Conservation (phyloP, 2,888 invertebrate genomes). For the Alloplasta piceator region DNA sequence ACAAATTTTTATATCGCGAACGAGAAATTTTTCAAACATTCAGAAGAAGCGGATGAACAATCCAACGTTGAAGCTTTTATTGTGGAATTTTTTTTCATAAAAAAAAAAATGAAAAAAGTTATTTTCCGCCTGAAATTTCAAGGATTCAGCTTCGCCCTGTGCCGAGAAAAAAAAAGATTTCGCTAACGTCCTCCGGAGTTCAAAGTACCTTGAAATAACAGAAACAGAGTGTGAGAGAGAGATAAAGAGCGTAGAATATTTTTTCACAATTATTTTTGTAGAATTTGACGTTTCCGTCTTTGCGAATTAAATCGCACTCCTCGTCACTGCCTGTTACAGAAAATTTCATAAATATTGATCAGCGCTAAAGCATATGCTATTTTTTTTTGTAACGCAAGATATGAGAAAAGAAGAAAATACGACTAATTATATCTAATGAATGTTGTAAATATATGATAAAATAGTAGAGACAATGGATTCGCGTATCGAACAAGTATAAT, state of each 20-base stretch:
- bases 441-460: conserved; percentile 72
- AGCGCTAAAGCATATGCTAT: conserved; percentile 57
- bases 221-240: conserved; percentile 52
- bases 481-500: conserved; percentile 8
- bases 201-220: conserved; percentile 18
- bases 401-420: conserved; percentile 51
- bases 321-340: conserved; percentile 68
- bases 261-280: conserved; percentile 74
- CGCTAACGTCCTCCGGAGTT: conserved; percentile 40
- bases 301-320: conserved; percentile 64
- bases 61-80: too few species aligned
- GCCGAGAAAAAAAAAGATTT: conserved; percentile 27
- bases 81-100: too few species aligned
- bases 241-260: conserved; percentile 61
- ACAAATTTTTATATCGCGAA: too few species aligned
- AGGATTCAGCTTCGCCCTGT: background rate
- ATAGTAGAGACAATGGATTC: conserved; percentile 60
- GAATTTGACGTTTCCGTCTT: conserved; percentile 49
- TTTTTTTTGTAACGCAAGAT: conserved; percentile 70
- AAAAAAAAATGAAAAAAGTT: too few species aligned
- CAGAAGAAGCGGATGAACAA: too few species aligned
- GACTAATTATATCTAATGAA: conserved; percentile 66
- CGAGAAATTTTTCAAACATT: too few species aligned
- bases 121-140: background rate
- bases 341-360: conserved; percentile 40